Base-by-base conservation (phyloP, 2,113 vertebrate genomes). In the Trinectes maculatus region DNA sequence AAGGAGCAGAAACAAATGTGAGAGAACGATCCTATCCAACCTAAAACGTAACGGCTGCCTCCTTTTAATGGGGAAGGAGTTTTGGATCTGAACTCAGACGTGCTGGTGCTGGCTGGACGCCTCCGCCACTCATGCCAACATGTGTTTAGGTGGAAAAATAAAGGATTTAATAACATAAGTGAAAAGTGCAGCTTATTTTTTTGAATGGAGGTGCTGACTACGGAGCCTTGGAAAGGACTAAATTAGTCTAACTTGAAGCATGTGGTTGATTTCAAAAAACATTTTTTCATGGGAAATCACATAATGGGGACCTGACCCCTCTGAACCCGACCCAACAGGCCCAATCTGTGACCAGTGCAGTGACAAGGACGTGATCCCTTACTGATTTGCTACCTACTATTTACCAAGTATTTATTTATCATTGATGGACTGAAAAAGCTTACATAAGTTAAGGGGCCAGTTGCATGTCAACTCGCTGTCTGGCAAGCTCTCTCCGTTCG, bases 41-140 rank as follows among this genome's bases (percentile, higher is more conserved):
- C 74, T 52, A 61, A 79, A 58, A 69, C 44, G 61, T 44, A 71
- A 69, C 10, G 43, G 33, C 49, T 61, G 73, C 49, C 33, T 74
- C 19, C 24, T 49, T 40, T 70, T 71, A 54, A 68, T 52, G 44
- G 70, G 46, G 40, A 56, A 36, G 19, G 10, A 49, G 39, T 56
- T 67, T 54, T 72, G 76, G 76, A 53, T 28, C 1, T 37, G 34
- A 53, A 73, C 33, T 31, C 48, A 56, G 64, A 58, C 62, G 19
- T n/a, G 6, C 49, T 43, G 68, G 29, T 44, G 34, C 34, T 55
- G 71, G 65, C 54, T 3, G 34, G 48, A 61, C 49, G 11, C 4
- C 51, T 36, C 6, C 29, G 12, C 6, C 21, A 19, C 22, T 48
- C n/a, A 13, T 13, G n/a, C n/a, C n/a, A n/a, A n/a, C n/a, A n/a